A percentile compares a stretch with the other conserved stretches of the same genome.
Conservation (phyloP, 2,797 vertebrate species). For the Mycteria americana region DNA sequence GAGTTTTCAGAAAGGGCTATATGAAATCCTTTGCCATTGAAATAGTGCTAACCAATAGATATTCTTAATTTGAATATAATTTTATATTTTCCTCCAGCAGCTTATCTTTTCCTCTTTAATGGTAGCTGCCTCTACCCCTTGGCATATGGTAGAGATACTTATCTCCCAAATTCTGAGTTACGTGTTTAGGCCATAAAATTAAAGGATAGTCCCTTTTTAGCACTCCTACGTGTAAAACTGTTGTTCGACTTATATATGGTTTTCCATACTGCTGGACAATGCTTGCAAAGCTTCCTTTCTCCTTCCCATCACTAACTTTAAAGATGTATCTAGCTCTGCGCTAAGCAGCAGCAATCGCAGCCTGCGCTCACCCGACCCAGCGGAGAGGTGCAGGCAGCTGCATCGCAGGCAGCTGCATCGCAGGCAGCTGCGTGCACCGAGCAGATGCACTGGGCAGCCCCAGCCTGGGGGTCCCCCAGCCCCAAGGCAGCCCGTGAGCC, state of each 20-base stretch:
- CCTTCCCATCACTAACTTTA: neutral
- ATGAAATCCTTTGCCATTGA: neutral
- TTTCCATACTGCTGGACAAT: neutral
- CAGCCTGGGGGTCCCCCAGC: neutral
- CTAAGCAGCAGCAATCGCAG: neutral
- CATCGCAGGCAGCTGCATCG: neutral
- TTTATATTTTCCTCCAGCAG: neutral
- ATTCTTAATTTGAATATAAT: neutral
- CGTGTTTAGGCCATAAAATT: neutral
- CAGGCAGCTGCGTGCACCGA: neutral
- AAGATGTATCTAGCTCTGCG: neutral
- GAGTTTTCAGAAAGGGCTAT: neutral
- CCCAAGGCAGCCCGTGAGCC: neutral
- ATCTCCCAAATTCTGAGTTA: neutral
- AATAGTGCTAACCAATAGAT: neutral
- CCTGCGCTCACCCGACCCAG: fast-evolving
- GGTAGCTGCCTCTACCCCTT: neutral
- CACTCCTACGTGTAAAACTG: neutral
- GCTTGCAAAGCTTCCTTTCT: neutral
- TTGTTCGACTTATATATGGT: neutral
- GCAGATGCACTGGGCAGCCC: neutral
- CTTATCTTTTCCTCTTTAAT: neutral
- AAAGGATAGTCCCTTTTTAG: neutral
- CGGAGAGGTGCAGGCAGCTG: neutral
- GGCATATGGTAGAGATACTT: neutral